phyloP scores from a whole-genome alignment of 2,888 invertebrate genomes.

The Nomada ferruginata region DNA sequence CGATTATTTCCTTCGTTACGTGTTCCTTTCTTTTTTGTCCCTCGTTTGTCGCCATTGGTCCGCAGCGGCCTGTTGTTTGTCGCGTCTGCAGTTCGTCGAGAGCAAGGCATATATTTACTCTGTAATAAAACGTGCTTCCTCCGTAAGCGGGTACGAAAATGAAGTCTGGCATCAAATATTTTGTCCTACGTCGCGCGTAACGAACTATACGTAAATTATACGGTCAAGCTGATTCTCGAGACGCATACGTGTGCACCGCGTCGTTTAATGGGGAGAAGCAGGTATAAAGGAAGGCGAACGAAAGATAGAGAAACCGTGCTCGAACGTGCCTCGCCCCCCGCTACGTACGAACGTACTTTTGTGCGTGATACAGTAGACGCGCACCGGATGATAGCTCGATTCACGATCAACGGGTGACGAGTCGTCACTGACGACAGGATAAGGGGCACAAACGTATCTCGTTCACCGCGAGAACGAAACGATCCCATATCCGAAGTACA shows the following conservation, averaged over 20 bases:
- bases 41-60: background rate
- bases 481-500: no score
- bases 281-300: background rate
- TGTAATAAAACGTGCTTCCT: slow-evolving; percentile 56
- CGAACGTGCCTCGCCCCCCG: slow-evolving; percentile 61
- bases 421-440: background rate
- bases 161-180: slow-evolving; percentile 54
- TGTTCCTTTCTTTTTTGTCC: background rate
- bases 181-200: slow-evolving; percentile 54
- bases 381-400: slow-evolving; percentile 47
- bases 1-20: slow-evolving; percentile 34
- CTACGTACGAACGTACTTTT: slow-evolving; percentile 45
- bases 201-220: slow-evolving; percentile 41
- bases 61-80: slow-evolving; percentile 28
- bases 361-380: slow-evolving; percentile 42
- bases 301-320: slow-evolving; percentile 32
- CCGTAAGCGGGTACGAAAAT: slow-evolving; percentile 51
- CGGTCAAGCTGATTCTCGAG: slow-evolving; percentile 41
- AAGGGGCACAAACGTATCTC: background rate
- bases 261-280: slow-evolving; percentile 21
- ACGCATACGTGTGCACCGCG: slow-evolving; percentile 37
- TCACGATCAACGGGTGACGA: slow-evolving; percentile 31
- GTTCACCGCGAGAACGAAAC: no score
- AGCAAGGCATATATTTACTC: slow-evolving; percentile 44
- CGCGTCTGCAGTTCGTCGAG: slow-evolving; percentile 40